These are phyloP conservation scores for Entomobrya proxima DNA, from an alignment of 2,888 invertebrate species.

Conservation along the genomic window DNA sequence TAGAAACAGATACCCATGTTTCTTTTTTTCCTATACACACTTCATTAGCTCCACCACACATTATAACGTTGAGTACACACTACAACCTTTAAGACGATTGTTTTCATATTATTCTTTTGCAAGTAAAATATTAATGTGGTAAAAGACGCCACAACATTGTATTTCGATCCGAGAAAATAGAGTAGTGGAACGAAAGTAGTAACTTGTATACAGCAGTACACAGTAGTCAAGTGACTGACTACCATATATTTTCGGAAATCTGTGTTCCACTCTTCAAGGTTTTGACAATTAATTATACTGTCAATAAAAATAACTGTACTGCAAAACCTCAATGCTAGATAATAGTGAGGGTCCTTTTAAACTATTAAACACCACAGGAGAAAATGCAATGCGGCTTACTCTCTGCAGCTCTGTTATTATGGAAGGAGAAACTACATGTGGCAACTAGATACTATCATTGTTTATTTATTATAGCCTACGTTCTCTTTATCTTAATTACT, in stretches of 20 bases:
- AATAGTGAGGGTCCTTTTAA: neutral
- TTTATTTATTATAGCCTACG: neutral
- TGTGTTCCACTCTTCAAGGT: constrained; percentile 3
- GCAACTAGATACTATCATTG: neutral
- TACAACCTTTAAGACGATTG: neutral
- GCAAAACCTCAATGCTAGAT: neutral
- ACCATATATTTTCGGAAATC: neutral
- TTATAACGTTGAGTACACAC: neutral
- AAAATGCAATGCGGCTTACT: neutral
- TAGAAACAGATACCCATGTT: neutral
- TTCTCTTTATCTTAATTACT: neutral
- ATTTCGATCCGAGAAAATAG: neutral
- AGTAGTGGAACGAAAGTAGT: neutral
- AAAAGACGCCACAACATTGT: too few species aligned
- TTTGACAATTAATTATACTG: constrained; percentile 25
- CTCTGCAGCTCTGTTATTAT: too few species aligned
- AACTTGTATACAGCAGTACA: neutral
- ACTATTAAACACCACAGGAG: neutral
- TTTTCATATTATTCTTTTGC: neutral
- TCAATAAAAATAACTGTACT: neutral
- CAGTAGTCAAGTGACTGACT: too few species aligned
- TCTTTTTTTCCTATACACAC: constrained; percentile 6
- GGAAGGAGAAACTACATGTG: neutral
- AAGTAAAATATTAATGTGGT: neutral
- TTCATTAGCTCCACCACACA: constrained; percentile 36